Base-by-base conservation (phyloP, 2,113 vertebrate genomes). In the Saguinus midas region DNA sequence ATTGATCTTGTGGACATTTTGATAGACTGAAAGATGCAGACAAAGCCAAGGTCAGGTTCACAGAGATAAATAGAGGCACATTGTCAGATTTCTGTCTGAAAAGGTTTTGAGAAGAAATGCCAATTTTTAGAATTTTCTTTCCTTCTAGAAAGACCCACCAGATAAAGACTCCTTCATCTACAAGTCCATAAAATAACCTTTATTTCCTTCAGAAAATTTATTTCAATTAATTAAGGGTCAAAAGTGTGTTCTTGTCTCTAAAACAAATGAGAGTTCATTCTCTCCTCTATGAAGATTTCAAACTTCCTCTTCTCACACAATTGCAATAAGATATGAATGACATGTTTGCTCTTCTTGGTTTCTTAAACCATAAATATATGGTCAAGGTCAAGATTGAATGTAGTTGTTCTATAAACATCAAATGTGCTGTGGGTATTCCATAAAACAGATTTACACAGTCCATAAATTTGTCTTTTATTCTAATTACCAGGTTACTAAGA, bases 401-500 rank as follows among this genome's bases (percentile, higher is more conserved):
- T 64, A 10, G 45, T 76, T 76, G 40, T 43, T 75, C n/a, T 20
- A 37, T 82, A 86, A 88, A 82, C 55, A 57, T 64, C 32, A 82
- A 50, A 43, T 75, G n/a, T 76, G 48, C 16, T 70, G 1, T 8
- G 23, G 1, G 11, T 83, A 32, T 70, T 73, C 57, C 9, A 32
- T 72, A 40, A 90, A 80, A 55, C 11, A 83, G 21, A 89, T 37
- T 79, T 89, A 35, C 6, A 58, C 12, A 52, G 27, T 80, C 18
- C 32, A 66, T 52, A 37, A n/a, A 18, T 32, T 50, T 43, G 18
- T 61, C 81, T 85, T 50, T 89, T 61, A 40, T 75, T 9, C 20
- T 66, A 52, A 84, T 78, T 50, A 57, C 27, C 7, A 68, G n/a
- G 37, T 93, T 81, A 94, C 23, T 93, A 89, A 92, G 80, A 91